Evolutionary conservation across 64 coral and sea anemone species (phyloP).

Genomic region (Montipora efflorescens): DNA sequence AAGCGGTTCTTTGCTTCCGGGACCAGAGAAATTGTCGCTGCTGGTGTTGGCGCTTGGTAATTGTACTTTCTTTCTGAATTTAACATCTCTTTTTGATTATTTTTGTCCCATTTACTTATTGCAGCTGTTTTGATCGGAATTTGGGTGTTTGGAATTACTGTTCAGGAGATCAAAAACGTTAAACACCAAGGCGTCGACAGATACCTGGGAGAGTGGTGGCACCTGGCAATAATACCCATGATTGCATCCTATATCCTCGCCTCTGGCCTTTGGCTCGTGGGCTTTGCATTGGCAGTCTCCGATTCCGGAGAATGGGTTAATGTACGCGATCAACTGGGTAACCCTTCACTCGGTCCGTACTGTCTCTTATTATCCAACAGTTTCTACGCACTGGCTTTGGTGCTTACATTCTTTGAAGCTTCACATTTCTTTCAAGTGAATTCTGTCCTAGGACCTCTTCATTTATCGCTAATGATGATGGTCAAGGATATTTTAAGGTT

Average conservation of each 20-base stretch:
- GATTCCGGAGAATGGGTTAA: slow-evolving; percentile 5
- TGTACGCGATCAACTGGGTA: background rate
- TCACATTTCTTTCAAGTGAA: slow-evolving; percentile 61
- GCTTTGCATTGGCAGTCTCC: slow-evolving; percentile 19
- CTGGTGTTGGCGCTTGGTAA: too few species aligned
- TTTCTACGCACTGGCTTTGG: slow-evolving; percentile 69
- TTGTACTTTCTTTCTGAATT: too few species aligned
- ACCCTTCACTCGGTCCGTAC: slow-evolving; percentile 30
- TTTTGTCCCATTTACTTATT: background rate
- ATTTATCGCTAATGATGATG: slow-evolving; percentile 82
- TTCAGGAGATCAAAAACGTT: slow-evolving; percentile 87
- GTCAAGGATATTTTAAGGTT: slow-evolving; percentile 73
- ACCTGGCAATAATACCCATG: slow-evolving; percentile 64
- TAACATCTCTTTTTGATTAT: too few species aligned
- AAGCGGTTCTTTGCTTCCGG: too few species aligned
- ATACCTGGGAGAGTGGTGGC: slow-evolving; percentile 74
- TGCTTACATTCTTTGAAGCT: slow-evolving; percentile 68
- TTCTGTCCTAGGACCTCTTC: slow-evolving; percentile 60
- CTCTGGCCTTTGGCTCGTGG: slow-evolving; percentile 62
- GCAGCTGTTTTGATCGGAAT: slow-evolving; percentile 70
- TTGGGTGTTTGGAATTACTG: slow-evolving; percentile 71
- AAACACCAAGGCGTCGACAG: slow-evolving; percentile 47
- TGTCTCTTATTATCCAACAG: slow-evolving; percentile 69
- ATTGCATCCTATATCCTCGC: slow-evolving; percentile 61
- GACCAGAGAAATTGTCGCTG: too few species aligned